phyloP scores from a whole-genome alignment of 2,113 vertebrate genomes.

The Oncorhynchus tshawytscha region DNA sequence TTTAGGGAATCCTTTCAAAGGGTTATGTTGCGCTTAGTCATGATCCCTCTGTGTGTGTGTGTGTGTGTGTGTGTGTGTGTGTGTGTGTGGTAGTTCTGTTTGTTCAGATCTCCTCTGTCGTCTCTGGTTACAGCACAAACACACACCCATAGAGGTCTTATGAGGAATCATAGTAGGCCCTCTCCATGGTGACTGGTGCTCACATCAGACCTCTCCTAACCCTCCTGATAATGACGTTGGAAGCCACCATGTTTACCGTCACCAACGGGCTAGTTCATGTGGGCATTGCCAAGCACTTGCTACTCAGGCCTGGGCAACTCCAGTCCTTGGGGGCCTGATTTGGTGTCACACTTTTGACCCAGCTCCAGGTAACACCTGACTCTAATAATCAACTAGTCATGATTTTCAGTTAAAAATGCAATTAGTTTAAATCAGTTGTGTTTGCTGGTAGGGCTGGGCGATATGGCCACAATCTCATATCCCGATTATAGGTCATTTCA shows the following conservation, averaged over 20 bases:
- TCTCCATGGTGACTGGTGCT: conserved; percentile 57
- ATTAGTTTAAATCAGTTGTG: too few species aligned
- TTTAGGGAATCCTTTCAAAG: conserved; percentile 32
- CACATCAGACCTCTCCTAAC: conserved; percentile 40
- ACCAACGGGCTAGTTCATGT: conserved; percentile 10
- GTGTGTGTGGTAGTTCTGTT: conserved; percentile 55
- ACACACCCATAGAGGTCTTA: conserved; percentile 49
- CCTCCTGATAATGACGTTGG: conserved; percentile 38
- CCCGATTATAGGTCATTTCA: background rate
- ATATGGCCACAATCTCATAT: background rate
- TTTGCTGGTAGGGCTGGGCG: background rate
- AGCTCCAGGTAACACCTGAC: too few species aligned
- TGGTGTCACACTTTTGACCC: too few species aligned
- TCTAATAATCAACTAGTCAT: too few species aligned
- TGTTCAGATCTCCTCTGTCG: conserved; percentile 59
- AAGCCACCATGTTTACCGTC: conserved; percentile 41
- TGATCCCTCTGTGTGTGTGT: background rate
- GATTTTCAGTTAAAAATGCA: too few species aligned
- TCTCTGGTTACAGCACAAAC: conserved; percentile 62
- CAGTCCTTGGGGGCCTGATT: too few species aligned
- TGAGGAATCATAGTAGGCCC: conserved; percentile 44
- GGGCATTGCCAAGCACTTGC: conserved; percentile 31
- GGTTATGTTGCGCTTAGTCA: background rate
- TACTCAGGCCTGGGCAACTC: too few species aligned
- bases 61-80: conserved; percentile 20